Conservation (phyloP, 2,888 invertebrate genomes). For the Autographa pulchrina region DNA sequence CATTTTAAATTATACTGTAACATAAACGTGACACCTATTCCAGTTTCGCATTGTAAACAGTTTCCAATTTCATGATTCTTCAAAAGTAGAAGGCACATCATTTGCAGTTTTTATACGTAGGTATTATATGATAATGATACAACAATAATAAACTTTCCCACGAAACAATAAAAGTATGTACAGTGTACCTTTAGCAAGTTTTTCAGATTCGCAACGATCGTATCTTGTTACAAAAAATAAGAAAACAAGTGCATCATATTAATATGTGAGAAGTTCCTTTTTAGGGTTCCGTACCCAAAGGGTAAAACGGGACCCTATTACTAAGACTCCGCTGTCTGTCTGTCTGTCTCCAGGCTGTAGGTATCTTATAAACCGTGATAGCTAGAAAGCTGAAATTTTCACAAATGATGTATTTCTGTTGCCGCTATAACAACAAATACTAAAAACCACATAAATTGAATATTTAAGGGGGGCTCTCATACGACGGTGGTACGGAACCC, state of each 20-base stretch:
- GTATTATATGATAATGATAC: conserved; percentile 55
- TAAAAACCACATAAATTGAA: too few species aligned
- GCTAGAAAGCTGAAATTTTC: too few species aligned
- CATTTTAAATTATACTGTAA: neutral
- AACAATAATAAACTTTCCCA: conserved; percentile 61
- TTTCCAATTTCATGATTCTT: conserved; percentile 35
- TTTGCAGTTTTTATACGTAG: conserved; percentile 40
- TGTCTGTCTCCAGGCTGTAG: too few species aligned
- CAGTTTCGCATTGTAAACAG: conserved; percentile 5
- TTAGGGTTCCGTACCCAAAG: too few species aligned
- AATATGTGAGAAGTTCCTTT: conserved; percentile 16
- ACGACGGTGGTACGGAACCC: too few species aligned
- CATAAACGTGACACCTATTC: neutral
- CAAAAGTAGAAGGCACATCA: conserved; percentile 25
- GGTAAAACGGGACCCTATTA: too few species aligned
- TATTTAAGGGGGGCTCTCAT: too few species aligned
- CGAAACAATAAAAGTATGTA: conserved; percentile 56
- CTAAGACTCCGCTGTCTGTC: too few species aligned
- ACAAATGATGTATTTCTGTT: too few species aligned
- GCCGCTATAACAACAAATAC: too few species aligned
- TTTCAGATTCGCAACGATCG: conserved; percentile 36
- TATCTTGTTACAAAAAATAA: conserved; percentile 58
- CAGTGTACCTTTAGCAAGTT: conserved; percentile 34
- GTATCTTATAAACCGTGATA: too few species aligned
- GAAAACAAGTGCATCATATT: conserved; percentile 25